Evolutionary conservation across 2,113 vertebrate species (phyloP).

Genomic region (Hystrix cristata): DNA sequence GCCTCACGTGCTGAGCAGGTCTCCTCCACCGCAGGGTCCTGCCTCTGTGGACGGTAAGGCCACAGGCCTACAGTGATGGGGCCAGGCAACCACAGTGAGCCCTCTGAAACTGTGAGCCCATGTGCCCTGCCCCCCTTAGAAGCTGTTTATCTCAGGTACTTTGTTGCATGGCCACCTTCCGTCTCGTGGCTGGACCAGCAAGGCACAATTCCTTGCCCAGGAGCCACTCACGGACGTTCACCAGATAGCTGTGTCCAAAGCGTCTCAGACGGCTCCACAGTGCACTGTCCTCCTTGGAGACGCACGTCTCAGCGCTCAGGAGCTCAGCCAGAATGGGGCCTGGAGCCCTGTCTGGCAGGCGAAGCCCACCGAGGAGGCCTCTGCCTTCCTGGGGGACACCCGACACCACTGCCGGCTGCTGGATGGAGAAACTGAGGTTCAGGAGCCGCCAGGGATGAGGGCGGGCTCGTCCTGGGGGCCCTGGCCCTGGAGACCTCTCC

Average conservation of each 20-base stretch:
- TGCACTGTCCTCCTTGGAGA: neutral
- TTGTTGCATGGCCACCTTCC: neutral
- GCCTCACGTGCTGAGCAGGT: neutral
- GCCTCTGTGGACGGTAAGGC: no score
- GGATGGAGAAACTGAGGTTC: neutral
- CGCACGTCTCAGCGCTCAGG: neutral
- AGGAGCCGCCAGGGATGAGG: neutral
- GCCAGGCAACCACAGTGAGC: neutral
- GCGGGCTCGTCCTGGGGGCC: neutral
- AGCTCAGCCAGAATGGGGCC: neutral
- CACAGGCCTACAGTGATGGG: neutral
- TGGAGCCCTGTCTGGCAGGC: rapidly evolving
- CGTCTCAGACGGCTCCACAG: neutral
- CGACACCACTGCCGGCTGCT: neutral
- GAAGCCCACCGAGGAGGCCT: neutral
- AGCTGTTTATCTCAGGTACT: neutral
- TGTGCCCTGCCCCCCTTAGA: neutral
- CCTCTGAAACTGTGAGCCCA: neutral
- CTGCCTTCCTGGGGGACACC: no score
- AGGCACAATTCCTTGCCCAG: neutral
- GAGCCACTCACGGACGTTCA: neutral
- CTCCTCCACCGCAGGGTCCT: neutral
- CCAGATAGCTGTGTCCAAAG: neutral
- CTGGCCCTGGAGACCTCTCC: neutral
- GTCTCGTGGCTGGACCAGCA: neutral